Evolutionary conservation across 1,140 invertebrate genomes (phyloP).

Genomic region (Camponotus vicinus): DNA sequence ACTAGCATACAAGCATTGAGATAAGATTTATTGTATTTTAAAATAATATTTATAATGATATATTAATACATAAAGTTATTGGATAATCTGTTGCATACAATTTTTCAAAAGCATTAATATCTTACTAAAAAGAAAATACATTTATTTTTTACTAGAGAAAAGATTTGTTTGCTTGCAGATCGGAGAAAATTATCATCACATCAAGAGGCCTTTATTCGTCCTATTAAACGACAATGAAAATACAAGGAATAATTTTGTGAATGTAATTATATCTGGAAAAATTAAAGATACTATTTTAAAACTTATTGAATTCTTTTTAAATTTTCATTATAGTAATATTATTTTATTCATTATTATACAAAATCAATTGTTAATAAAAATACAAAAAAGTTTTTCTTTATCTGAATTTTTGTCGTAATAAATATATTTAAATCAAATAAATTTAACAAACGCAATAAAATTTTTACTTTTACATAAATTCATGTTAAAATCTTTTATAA

Average conservation of each 20-base stretch:
- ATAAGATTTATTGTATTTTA: too few species aligned
- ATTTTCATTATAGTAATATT: background rate
- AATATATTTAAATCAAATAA: background rate
- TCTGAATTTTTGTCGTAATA: background rate
- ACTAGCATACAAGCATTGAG: background rate
- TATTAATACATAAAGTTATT: background rate
- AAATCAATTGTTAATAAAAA: conserved; percentile 9
- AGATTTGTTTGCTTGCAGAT: conserved; percentile 75
- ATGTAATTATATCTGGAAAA: conserved; percentile 73
- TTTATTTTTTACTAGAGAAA: background rate
- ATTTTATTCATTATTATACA: background rate
- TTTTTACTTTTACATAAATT: background rate
- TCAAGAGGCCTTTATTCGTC: conserved; percentile 84
- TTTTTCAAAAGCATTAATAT: conserved; percentile 11
- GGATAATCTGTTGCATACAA: background rate
- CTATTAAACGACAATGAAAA: conserved; percentile 81
- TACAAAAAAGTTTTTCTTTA: background rate
- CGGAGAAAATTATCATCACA: conserved; percentile 77
- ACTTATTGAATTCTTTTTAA: background rate
- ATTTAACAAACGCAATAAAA: background rate
- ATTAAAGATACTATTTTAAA: conserved; percentile 6
- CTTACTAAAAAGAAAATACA: background rate
- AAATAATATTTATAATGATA: background rate
- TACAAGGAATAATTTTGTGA: conserved; percentile 76
- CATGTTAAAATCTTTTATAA: background rate